A percentile compares a stretch with the other conserved stretches of the same genome.
Conservation (phyloP, 2,888 invertebrate species). For the Morpho achilles region DNA sequence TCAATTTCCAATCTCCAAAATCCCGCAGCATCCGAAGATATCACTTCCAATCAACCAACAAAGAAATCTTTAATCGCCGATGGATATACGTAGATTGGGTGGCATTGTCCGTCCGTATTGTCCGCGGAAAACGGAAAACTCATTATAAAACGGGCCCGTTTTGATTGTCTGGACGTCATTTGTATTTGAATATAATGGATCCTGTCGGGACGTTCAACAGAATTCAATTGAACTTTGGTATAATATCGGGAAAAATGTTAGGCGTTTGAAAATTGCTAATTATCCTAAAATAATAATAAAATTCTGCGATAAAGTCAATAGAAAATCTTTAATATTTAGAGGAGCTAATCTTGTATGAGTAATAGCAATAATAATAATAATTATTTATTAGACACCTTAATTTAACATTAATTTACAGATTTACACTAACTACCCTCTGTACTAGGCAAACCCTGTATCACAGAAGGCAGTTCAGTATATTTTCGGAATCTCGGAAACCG, state of each 20-base stretch:
- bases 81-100: constrained; percentile 47
- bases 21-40: constrained; percentile 26
- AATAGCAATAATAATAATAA: no score
- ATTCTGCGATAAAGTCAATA: no score
- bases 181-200: constrained; percentile 19
- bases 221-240: neutral
- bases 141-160: constrained; percentile 25
- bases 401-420: no score
- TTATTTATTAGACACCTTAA: neutral
- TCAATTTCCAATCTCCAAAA: constrained; percentile 20
- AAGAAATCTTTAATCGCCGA: constrained; percentile 51
- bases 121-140: constrained; percentile 25
- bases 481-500: no score
- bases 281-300: no score
- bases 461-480: no score
- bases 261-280: no score
- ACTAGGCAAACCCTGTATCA: no score
- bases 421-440: no score
- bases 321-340: no score
- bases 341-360: no score
- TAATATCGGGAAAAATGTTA: neutral
- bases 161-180: constrained; percentile 25
- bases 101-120: constrained; percentile 39
- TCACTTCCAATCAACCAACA: constrained; percentile 31
- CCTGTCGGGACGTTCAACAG: constrained; percentile 1